Percentiles rank a stretch among this genome's conserved stretches.
These are phyloP conservation scores for Scotopteryx bipunctaria DNA, from an alignment of 2,888 invertebrate genomes.

Conservation along the genomic window DNA sequence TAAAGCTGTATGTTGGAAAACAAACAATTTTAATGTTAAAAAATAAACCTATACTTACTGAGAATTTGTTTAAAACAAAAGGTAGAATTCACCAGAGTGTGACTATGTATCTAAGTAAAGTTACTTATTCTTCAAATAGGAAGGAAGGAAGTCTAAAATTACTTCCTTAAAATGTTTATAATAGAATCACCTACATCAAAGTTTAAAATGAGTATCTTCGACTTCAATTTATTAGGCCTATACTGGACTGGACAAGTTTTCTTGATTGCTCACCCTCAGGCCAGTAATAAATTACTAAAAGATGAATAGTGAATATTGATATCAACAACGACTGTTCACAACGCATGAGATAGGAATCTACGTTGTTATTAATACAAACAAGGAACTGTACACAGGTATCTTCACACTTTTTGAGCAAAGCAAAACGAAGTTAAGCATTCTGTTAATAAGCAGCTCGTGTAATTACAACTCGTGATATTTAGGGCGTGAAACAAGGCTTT, in stretches of 20 bases:
- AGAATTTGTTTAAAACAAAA: too few species aligned
- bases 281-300: neutral
- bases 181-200: too few species aligned
- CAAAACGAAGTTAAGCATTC: too few species aligned
- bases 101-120: neutral
- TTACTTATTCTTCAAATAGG: too few species aligned
- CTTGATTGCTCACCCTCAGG: neutral
- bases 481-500: constrained; percentile 68
- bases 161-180: too few species aligned
- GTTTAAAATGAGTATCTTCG: too few species aligned
- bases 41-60: too few species aligned
- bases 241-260: neutral
- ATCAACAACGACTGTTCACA: constrained; percentile 2
- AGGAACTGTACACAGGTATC: neutral
- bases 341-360: neutral
- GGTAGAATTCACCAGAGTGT: neutral
- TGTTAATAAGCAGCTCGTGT: constrained; percentile 1
- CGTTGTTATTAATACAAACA: constrained; percentile 3
- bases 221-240: neutral
- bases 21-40: too few species aligned
- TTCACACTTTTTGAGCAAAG: too few species aligned
- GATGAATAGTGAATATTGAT: constrained; percentile 1
- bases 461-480: constrained; percentile 48
- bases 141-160: too few species aligned
- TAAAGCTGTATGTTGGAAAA: neutral